phyloP scores from a whole-genome alignment of 2,113 vertebrate species.

The Paratilapia polleni region DNA sequence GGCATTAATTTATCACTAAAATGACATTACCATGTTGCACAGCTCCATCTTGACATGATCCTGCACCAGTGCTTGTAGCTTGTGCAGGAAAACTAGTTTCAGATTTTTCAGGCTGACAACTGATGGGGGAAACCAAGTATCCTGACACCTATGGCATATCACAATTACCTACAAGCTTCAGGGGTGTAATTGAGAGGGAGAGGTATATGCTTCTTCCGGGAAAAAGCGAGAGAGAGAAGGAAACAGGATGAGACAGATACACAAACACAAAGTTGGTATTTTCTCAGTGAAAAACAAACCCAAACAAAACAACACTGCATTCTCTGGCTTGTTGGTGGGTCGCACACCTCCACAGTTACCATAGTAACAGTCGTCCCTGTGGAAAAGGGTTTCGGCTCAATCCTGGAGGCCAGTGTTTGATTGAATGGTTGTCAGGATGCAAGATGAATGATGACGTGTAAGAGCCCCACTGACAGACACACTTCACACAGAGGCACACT shows the following conservation, averaged over 20 bases:
- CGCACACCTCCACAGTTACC: conserved; percentile 64
- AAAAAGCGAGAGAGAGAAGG: neutral
- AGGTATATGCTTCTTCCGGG: neutral
- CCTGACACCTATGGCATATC: conserved; percentile 45
- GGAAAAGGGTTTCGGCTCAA: conserved; percentile 51
- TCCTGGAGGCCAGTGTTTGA: conserved; percentile 65
- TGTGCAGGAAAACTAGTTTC: conserved; percentile 9
- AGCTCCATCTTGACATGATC: neutral
- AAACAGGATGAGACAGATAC: conserved; percentile 1
- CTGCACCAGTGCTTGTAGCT: neutral
- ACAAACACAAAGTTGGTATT: conserved; percentile 50
- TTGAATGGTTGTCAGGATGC: conserved; percentile 70
- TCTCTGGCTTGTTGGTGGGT: conserved; percentile 56
- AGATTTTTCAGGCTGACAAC: conserved; percentile 28
- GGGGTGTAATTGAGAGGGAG: neutral
- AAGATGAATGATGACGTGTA: conserved; percentile 64
- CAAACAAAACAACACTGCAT: conserved; percentile 29
- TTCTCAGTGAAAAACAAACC: conserved; percentile 17
- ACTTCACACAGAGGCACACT: conserved; percentile 49
- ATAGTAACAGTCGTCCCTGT: conserved; percentile 66
- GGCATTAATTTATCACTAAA: neutral
- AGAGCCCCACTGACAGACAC: conserved; percentile 52
- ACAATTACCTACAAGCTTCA: conserved; percentile 33
- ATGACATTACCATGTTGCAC: neutral
- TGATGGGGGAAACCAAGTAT: conserved; percentile 15